phyloP scores from a whole-genome alignment of 1,140 invertebrate genomes.

The Belonocnema kinseyi region DNA sequence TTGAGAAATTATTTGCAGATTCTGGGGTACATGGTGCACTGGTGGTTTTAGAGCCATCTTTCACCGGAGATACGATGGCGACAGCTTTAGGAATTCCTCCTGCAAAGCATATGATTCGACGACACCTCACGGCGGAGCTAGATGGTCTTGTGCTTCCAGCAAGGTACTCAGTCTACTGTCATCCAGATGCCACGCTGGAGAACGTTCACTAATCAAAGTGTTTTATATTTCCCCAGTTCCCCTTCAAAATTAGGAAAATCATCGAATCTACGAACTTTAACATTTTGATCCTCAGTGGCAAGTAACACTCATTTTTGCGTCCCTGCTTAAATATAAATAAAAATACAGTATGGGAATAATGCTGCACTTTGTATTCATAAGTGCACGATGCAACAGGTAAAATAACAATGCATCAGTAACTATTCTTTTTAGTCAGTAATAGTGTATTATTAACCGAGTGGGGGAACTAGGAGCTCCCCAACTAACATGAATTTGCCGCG shows the following conservation, averaged over 20 bases:
- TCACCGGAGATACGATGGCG: conserved; percentile 95
- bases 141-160: conserved; percentile 92
- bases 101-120: conserved; percentile 93
- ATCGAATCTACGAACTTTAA: neutral
- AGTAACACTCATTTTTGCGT: conserved; percentile 12
- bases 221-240: conserved; percentile 30
- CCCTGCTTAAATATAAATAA: neutral
- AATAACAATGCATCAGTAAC: too few relatives aligned
- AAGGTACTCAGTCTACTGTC: conserved; percentile 82
- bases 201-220: conserved; percentile 68
- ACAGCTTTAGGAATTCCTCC: conserved; percentile 94
- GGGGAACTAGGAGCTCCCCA: too few relatives aligned
- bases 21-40: conserved; percentile 95
- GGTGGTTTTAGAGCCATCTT: conserved; percentile 93
- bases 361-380: neutral
- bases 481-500: too few relatives aligned
- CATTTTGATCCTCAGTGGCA: neutral
- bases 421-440: too few relatives aligned
- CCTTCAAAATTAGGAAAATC: neutral
- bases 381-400: too few relatives aligned
- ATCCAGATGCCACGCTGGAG: conserved; percentile 72
- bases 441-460: too few relatives aligned
- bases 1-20: conserved; percentile 76
- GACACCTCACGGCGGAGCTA: conserved; percentile 92
- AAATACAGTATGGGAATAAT: neutral